Evolutionary conservation across 1,140 invertebrate species (phyloP).

Genomic region (Lanistes nyassanus): DNA sequence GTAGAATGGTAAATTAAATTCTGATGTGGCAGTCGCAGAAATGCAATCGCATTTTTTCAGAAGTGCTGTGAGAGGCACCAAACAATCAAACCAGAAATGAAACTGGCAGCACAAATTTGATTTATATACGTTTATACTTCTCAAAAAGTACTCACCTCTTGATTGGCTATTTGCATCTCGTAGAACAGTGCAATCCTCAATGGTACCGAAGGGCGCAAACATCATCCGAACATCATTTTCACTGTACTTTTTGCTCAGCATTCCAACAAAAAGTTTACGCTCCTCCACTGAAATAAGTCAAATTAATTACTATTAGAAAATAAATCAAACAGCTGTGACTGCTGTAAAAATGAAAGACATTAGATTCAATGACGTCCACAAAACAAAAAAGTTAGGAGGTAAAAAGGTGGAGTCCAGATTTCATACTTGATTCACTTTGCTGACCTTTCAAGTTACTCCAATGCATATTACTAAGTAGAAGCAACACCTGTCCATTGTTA

Average conservation of each 20-base stretch:
- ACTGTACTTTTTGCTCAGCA: conserved; percentile 95
- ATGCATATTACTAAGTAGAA: no score
- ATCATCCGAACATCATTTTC: conserved; percentile 96
- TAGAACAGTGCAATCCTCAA: conserved; percentile 98
- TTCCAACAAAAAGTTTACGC: conserved; percentile 97
- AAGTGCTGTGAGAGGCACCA: no score
- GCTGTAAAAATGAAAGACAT: background rate
- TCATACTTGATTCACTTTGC: no score
- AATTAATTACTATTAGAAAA: no score
- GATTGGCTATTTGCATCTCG: conserved; percentile 76
- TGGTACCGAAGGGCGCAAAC: conserved; percentile 93
- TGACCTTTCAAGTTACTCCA: no score
- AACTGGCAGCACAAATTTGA: no score
- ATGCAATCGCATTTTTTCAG: no score
- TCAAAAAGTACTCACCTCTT: conserved; percentile 14
- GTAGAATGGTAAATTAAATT: no score
- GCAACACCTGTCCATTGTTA: no score
- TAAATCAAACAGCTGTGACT: background rate
- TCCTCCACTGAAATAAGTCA: conserved; percentile 73
- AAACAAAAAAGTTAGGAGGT: background rate
- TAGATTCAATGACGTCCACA: background rate
- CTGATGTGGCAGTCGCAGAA: no score
- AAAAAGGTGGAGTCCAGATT: background rate
- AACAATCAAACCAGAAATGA: no score
- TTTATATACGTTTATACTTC: no score